Evolutionary conservation across 2,888 invertebrate genomes (phyloP).

Genomic region (Zaprionus bogoriensis): DNA sequence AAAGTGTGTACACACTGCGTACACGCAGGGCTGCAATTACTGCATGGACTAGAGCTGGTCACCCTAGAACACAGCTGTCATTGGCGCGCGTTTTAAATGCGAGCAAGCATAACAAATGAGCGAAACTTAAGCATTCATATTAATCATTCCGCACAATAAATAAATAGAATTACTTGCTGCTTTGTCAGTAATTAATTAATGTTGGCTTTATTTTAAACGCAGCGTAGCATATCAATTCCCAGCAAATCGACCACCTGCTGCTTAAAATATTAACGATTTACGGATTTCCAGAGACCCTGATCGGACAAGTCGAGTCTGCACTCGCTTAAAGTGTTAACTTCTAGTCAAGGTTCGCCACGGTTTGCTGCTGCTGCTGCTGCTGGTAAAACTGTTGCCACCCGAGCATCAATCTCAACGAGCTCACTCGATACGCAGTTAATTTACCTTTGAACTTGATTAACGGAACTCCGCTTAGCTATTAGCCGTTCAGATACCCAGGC

Average conservation of each 20-base stretch:
- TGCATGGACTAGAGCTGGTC: constrained; percentile 13
- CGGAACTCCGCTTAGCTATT: constrained; percentile 1
- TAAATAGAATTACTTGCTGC: neutral
- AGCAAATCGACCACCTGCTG: constrained; percentile 29
- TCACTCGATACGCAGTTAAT: neutral
- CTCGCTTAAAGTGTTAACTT: constrained; percentile 1
- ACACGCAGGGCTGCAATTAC: constrained; percentile 12
- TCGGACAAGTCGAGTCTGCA: constrained; percentile 10
- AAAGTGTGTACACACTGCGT: neutral
- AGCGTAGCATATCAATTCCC: constrained; percentile 20
- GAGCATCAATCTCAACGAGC: neutral
- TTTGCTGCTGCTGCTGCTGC: neutral
- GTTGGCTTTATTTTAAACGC: constrained; percentile 1
- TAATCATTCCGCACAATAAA: constrained; percentile 12
- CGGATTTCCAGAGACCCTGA: constrained; percentile 28
- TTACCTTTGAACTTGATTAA: constrained; percentile 38
- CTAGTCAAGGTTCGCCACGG: constrained; percentile 8
- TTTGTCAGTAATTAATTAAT: constrained; percentile 20
- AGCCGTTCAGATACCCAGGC: neutral
- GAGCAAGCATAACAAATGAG: too few relatives aligned
- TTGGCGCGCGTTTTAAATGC: constrained; percentile 20
- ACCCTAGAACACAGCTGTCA: constrained; percentile 2
- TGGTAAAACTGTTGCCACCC: neutral
- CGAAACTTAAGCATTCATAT: constrained; percentile 11
- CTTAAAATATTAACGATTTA: too few relatives aligned